Percentiles rank a stretch among this genome's conserved stretches.
phyloP scores from a whole-genome alignment of 2,797 vertebrate genomes.

The Aphelocoma californica region DNA sequence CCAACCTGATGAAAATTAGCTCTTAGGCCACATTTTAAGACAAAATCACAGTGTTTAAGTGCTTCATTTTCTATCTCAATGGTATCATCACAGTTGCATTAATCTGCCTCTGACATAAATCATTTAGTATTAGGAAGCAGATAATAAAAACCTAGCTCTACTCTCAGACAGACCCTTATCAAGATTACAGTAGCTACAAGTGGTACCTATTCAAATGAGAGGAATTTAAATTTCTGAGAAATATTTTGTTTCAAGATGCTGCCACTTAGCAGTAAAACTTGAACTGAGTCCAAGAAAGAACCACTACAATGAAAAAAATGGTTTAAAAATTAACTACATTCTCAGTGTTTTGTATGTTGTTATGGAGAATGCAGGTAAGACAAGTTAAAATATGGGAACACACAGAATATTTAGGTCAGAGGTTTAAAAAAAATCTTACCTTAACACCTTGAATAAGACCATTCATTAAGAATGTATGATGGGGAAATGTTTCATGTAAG shows the following conservation, averaged over 20 bases:
- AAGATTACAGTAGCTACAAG: not conserved
- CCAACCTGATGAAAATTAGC: not conserved
- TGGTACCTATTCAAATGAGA: not conserved
- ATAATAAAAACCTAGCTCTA: not conserved
- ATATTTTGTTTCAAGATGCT: not conserved
- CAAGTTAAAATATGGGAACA: not conserved
- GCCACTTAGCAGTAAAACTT: not conserved
- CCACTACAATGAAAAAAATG: not conserved
- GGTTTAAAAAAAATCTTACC: slow-evolving; percentile 73
- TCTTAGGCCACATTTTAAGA: not conserved
- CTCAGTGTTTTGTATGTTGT: not conserved
- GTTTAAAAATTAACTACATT: not conserved
- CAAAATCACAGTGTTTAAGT: not conserved
- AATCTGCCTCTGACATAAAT: not conserved
- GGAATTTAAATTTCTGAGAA: not conserved
- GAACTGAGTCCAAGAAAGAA: not conserved
- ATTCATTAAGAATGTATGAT: slow-evolving; percentile 89
- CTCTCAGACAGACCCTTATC: not conserved
- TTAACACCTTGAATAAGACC: slow-evolving; percentile 90
- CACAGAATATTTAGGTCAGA: not conserved
- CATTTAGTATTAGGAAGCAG: not conserved
- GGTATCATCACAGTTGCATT: not conserved
- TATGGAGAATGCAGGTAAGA: not conserved
- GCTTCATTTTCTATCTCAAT: not conserved
- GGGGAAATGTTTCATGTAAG: slow-evolving; percentile 86